These are phyloP conservation scores for Chaetorhynchus papuensis DNA, from an alignment of 2,113 vertebrate genomes.

Conservation along the genomic window DNA sequence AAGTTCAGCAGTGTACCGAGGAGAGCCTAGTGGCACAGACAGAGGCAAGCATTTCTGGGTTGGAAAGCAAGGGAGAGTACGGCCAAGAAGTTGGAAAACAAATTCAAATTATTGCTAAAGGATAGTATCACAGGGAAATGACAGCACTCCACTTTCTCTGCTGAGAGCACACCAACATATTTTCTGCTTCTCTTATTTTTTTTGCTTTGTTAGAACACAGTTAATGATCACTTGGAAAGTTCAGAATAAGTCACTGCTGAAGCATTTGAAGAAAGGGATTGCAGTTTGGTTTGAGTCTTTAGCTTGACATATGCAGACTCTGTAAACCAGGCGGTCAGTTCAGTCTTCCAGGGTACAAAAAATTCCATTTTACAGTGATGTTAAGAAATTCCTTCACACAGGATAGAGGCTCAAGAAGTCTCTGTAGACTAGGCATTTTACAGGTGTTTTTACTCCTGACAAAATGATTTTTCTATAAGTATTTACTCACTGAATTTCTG, in stretches of 20 bases:
- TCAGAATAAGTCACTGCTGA: neutral
- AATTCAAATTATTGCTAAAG: neutral
- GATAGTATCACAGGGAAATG: neutral
- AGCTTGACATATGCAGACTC: neutral
- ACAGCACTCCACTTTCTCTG: neutral
- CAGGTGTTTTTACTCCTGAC: neutral
- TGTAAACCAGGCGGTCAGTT: neutral
- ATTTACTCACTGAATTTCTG: neutral
- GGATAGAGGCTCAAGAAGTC: neutral
- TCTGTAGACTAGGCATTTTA: neutral
- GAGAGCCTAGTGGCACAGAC: neutral
- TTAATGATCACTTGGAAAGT: neutral
- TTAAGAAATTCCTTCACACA: neutral
- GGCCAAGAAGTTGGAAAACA: neutral
- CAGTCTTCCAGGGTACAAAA: neutral
- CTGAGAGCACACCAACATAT: neutral
- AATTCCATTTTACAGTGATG: neutral
- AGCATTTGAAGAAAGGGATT: neutral
- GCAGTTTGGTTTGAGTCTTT: neutral
- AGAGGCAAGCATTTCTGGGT: neutral
- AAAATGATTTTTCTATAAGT: neutral
- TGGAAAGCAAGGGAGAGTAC: neutral
- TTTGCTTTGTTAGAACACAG: neutral
- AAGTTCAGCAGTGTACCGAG: neutral
- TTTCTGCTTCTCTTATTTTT: neutral